These are phyloP conservation scores for Delia radicum DNA, from an alignment of 1,140 invertebrate genomes.

Conservation along the genomic window DNA sequence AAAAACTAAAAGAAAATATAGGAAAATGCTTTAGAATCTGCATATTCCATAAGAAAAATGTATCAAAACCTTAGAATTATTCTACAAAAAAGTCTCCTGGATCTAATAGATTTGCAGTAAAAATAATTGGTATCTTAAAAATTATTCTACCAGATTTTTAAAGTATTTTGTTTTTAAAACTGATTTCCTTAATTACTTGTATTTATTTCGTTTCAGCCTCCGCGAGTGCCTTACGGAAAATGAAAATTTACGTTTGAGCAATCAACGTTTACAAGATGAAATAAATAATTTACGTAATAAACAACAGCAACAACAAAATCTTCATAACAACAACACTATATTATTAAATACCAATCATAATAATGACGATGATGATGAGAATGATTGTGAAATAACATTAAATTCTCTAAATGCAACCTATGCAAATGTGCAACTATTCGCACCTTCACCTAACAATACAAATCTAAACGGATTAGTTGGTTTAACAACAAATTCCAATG, in stretches of 20 bases:
- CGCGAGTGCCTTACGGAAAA: constrained; percentile 47
- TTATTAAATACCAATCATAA: constrained; percentile 13
- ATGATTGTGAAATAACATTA: constrained; percentile 26
- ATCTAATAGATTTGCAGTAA: too few species aligned
- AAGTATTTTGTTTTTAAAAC: not conserved
- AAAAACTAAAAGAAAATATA: too few species aligned
- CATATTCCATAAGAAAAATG: not conserved
- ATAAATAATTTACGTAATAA: constrained; percentile 38
- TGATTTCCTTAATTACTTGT: not conserved
- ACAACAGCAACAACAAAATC: constrained; percentile 34
- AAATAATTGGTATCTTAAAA: constrained; percentile 40
- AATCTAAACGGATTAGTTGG: constrained; percentile 37
- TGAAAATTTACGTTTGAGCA: constrained; percentile 46
- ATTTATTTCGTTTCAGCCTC: constrained; percentile 32
- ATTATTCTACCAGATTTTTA: not conserved
- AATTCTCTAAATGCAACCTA: constrained; percentile 21
- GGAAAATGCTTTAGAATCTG: too few species aligned
- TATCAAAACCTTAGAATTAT: not conserved
- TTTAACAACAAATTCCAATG: constrained; percentile 27
- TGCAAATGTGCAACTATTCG: not conserved
- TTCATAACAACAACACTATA: constrained; percentile 25
- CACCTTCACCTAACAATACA: not conserved
- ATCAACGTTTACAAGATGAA: constrained; percentile 45
- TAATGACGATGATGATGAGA: constrained; percentile 33
- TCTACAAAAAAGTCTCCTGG: not conserved